Conservation (phyloP, 1,140 invertebrate species). For the Branchinecta lynchi region DNA sequence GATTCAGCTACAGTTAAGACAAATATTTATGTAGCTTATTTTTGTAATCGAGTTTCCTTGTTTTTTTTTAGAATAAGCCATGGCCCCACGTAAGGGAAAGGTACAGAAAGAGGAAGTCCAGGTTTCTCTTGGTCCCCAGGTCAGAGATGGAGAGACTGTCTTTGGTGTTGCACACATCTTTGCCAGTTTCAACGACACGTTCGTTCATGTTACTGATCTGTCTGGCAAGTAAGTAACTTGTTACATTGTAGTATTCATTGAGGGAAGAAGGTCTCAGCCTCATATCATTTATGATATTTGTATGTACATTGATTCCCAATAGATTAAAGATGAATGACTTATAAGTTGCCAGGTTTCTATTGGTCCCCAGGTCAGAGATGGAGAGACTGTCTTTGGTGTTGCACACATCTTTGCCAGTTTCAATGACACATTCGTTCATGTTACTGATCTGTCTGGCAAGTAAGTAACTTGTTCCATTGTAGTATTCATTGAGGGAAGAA, state of each 20-base stretch:
- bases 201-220: conserved; percentile 98
- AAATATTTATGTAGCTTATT: too few relatives aligned
- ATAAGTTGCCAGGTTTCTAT: conserved; percentile 77
- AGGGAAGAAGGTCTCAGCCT: too few relatives aligned
- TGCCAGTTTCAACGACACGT: conserved; percentile 99
- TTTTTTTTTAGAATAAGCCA: conserved; percentile 30
- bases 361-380: conserved; percentile 91
- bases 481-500: too few relatives aligned
- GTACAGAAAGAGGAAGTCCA: conserved; percentile 90
- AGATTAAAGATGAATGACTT: too few relatives aligned
- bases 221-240: conserved; percentile 62
- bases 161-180: conserved; percentile 99
- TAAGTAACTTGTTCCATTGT: conserved; percentile 35
- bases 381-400: conserved; percentile 95
- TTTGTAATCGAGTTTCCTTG: too few relatives aligned
- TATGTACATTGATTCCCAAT: too few relatives aligned
- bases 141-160: conserved; percentile 89
- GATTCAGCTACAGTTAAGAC: too few relatives aligned
- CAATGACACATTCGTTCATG: conserved; percentile 99
- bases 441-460: conserved; percentile 94
- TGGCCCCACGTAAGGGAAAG: conserved; percentile 97
- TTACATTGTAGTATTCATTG: too few relatives aligned
- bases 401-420: conserved; percentile 99
- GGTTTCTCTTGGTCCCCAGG: conserved; percentile 89
- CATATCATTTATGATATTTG: too few relatives aligned